Base-by-base conservation (phyloP, 64 coral and sea anemone genomes). In the Montipora cactus region DNA sequence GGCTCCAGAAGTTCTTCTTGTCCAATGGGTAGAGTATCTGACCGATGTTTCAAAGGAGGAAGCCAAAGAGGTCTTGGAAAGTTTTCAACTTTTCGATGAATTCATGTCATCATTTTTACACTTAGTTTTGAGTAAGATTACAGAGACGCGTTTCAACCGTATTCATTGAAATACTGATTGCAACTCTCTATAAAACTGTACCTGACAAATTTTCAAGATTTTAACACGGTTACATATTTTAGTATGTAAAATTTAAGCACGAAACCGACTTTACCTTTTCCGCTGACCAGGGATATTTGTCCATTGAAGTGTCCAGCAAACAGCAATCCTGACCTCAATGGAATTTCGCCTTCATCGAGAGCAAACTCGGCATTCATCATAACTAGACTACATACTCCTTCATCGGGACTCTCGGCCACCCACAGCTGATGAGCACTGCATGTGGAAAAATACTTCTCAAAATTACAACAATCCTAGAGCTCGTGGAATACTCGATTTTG, bases 271-370 rank as follows among this genome's bases (percentile, higher is more conserved):
- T 59, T 89, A 99, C 97, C 97, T 87, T 80, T 77, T 79, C 94
- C 92, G 49, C 94, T 85, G 5, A 96, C 49, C 47, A 99, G 87
- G 37, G 95, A 91, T 75, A 99, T 99, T 67, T 99, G 97, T 66
- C 97, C 97, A 49, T 99, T 94, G 80, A 76, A 96, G 12, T 89
- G 94, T n/a, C 97, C 97, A 51, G 94, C 97, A 86, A 99, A 99
- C 28, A 99, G 44, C 5, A 99, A 69, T 18, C 94, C 87, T 12
- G 68, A 92, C 59, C 94, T 21, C 62, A 98, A 76, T 20, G 87
- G 37, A 76, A 87, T 44, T n/a, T 96, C 88, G 13, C 76, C 50
- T 76, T 90, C 70, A 49, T 90, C 84, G 13, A 91, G 51, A 68
- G 88, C 83, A 81, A 89, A 91, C 48, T 99, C 95, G 8, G 95